Percentiles rank a stretch among this genome's conserved stretches.
phyloP scores from a whole-genome alignment of 1,140 invertebrate species.

The Pseudomyrmex dendroicus region DNA sequence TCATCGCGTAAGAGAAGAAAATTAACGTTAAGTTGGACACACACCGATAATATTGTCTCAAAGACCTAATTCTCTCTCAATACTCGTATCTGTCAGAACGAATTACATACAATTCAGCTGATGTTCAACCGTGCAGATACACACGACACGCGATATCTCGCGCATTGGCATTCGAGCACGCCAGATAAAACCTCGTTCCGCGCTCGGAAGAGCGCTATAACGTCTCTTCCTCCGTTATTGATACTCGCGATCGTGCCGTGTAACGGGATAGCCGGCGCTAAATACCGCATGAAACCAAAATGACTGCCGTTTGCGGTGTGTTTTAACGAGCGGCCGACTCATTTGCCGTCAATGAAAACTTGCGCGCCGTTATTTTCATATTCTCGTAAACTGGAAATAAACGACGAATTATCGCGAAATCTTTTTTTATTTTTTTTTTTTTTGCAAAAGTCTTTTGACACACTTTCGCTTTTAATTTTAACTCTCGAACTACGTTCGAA shows the following conservation, averaged over 20 bases:
- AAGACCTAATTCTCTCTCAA: not conserved
- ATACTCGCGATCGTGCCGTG: conserved; percentile 32
- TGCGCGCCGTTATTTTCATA: conserved; percentile 9
- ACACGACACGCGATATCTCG: conserved; percentile 13
- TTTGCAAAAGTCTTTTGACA: too few relatives aligned
- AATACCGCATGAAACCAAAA: conserved; percentile 42
- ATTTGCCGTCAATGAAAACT: not conserved
- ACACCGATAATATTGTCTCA: not conserved
- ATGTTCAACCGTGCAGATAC: not conserved
- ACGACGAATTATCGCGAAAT: not conserved
- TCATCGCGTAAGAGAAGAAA: not conserved
- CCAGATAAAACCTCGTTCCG: conserved; percentile 36
- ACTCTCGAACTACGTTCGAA: conserved; percentile 14
- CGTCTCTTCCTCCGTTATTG: conserved; percentile 16
- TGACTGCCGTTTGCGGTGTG: conserved; percentile 14
- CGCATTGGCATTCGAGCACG: conserved; percentile 8
- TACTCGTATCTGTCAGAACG: not conserved
- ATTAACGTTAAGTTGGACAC: not conserved
- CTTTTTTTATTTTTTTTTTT: too few relatives aligned
- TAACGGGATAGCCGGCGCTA: conserved; percentile 29
- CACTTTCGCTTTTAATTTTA: not conserved
- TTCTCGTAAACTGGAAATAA: conserved; percentile 29
- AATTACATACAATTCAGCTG: conserved; percentile 23
- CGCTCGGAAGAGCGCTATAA: conserved; percentile 15
- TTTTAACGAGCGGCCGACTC: conserved; percentile 49